Evolutionary conservation across 2,888 invertebrate genomes (phyloP), one percentile per base, ranked within the genome.

Genomic region (Catocala sponsa): DNA sequence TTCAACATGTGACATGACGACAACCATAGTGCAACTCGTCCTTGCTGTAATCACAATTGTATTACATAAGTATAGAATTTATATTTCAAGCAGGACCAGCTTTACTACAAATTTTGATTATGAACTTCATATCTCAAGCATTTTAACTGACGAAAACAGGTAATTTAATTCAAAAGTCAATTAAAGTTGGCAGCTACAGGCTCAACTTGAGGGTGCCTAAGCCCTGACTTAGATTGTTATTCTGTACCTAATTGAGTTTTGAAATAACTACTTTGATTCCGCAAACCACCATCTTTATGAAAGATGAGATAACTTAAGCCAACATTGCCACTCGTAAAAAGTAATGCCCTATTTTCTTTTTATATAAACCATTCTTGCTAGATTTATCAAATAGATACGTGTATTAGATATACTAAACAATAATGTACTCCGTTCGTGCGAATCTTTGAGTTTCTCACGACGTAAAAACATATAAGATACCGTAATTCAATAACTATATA

Each of bases 161-260:
- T 76, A 69, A 69, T 71, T 71, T 62, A 56, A 54, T 65, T 73
- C 55, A 55, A 74, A 76, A 79, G 72, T 68, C 74, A 76, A 76
- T 74, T 78, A 58, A 76, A 65, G 63, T 79, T 66, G n/a, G 57
- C 32, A 52, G 66, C 61, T 60, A 68, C 55, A 60, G 62, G 48
- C 61, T 55, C 33, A 50, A 66, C 49, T 65, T 58, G 57, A 64
- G 57, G 63, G 55, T 70, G 70, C 62, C 68, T 69, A 67, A 76
- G 69, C 59, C 65, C 54, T 63, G 61, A 54, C 55, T 67, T 73
- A 60, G 66, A 76, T 67, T 76, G 58, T 48, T 72, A 70, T 64
- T 67, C 68, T 66, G 63, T 66, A 65, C 62, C 58, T 74, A 67
- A 67, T 73, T 63, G 60, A 63, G 64, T 73, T 78, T 65, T 59